phyloP scores from a whole-genome alignment of 2,113 vertebrate species.

The Climacteris rufus region DNA sequence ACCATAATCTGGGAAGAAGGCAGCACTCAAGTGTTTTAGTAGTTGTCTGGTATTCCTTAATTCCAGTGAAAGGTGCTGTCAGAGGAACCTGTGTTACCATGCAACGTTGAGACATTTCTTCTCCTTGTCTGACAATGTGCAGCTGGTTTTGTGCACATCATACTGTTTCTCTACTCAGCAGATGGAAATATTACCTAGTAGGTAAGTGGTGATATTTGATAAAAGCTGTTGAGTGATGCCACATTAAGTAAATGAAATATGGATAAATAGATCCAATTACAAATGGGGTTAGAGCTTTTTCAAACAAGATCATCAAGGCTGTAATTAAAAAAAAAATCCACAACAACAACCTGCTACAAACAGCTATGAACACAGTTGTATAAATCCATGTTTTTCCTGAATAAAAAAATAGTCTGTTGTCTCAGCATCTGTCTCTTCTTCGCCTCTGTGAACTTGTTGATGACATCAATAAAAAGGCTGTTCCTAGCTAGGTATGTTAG shows the following conservation, averaged over 20 bases:
- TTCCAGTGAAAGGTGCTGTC: background rate
- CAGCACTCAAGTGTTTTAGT: background rate
- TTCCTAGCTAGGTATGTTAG: background rate
- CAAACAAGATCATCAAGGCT: background rate
- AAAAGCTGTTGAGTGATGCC: background rate
- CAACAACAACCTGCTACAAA: background rate
- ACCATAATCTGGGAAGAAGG: background rate
- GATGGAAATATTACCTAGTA: background rate
- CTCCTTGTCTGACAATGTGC: background rate
- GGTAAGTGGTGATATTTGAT: background rate
- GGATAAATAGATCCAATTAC: background rate
- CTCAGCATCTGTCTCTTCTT: background rate
- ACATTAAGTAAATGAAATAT: background rate
- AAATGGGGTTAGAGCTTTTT: background rate
- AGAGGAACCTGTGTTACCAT: background rate
- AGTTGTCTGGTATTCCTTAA: background rate
- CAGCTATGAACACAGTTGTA: background rate
- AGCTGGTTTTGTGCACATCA: background rate
- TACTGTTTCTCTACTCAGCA: background rate
- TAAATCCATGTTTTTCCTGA: background rate
- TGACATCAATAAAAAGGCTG: background rate
- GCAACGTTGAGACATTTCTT: rapidly evolving
- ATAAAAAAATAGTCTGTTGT: background rate
- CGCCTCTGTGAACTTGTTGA: background rate
- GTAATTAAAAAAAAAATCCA: background rate